Evolutionary conservation across 2,113 vertebrate species (phyloP).

Genomic region (Amblyornis subalaris): DNA sequence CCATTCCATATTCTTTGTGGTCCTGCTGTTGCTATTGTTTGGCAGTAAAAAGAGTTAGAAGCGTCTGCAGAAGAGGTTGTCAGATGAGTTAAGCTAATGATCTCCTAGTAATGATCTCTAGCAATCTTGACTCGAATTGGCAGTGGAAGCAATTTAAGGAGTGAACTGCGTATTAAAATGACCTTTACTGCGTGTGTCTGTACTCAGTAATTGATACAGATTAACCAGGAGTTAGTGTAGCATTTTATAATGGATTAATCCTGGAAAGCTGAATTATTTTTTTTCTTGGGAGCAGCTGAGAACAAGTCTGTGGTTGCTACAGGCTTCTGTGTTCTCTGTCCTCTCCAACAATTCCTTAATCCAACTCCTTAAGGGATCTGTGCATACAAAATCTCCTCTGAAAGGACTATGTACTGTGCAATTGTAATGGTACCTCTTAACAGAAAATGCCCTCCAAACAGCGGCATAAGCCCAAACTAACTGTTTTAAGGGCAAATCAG

Average conservation of each 20-base stretch:
- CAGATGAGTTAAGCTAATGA: neutral
- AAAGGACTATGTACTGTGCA: neutral
- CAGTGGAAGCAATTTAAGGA: conserved; percentile 31
- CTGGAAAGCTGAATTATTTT: neutral
- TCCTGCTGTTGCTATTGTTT: neutral
- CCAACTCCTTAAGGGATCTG: neutral
- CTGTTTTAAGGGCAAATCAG: neutral
- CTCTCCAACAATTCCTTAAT: neutral
- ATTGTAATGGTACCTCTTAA: neutral
- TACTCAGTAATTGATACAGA: conserved; percentile 39
- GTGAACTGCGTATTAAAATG: conserved; percentile 19
- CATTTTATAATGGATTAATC: conserved; percentile 45
- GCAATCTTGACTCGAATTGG: neutral
- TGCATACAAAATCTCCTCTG: neutral
- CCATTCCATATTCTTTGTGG: neutral
- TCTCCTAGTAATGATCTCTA: neutral
- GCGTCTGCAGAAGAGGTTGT: neutral
- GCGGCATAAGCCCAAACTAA: neutral
- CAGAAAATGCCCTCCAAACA: neutral
- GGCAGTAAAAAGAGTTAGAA: neutral
- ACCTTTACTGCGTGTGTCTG: conserved; percentile 21
- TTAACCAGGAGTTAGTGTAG: conserved; percentile 15
- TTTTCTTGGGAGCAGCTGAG: neutral
- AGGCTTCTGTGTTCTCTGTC: neutral
- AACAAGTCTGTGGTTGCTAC: neutral